Conservation (phyloP, 2,888 invertebrate genomes). For the Oscheius myriophilus region DNA sequence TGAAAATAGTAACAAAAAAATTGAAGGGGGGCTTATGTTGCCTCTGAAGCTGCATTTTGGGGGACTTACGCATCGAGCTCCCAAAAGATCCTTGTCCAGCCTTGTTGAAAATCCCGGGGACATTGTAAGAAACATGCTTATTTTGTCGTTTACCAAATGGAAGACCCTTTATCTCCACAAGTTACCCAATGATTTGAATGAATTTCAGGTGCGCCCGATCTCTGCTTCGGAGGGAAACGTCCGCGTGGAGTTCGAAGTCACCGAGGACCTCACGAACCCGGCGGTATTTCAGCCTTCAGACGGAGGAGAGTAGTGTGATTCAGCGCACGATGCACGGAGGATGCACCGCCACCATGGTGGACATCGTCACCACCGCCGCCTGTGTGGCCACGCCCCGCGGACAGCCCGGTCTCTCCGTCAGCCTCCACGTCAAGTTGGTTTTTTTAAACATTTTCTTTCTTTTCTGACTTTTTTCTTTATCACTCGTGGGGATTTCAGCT, state of each 20-base stretch:
- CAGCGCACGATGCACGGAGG: slow-evolving; percentile 61
- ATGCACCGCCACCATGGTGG: slow-evolving; percentile 63
- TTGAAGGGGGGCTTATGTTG: no score
- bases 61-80: no score
- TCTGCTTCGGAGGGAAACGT: slow-evolving; percentile 57
- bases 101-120: no score
- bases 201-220: slow-evolving; percentile 41
- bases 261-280: slow-evolving; percentile 56
- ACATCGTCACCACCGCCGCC: slow-evolving; percentile 65
- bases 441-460: slow-evolving; percentile 5
- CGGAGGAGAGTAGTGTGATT: background rate
- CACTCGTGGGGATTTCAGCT: no score
- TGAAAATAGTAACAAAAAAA: no score
- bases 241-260: slow-evolving; percentile 61
- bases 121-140: no score
- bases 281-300: slow-evolving; percentile 23
- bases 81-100: no score
- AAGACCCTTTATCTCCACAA: no score
- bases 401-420: slow-evolving; percentile 84
- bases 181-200: background rate
- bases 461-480: slow-evolving; percentile 6
- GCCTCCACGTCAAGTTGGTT: slow-evolving; percentile 82
- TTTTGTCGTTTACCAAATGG: no score
- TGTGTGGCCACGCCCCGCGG: slow-evolving; percentile 71
- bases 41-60: no score